Evolutionary conservation across 2,797 vertebrate species (phyloP).

Genomic region (Lycodopsis pacificus): DNA sequence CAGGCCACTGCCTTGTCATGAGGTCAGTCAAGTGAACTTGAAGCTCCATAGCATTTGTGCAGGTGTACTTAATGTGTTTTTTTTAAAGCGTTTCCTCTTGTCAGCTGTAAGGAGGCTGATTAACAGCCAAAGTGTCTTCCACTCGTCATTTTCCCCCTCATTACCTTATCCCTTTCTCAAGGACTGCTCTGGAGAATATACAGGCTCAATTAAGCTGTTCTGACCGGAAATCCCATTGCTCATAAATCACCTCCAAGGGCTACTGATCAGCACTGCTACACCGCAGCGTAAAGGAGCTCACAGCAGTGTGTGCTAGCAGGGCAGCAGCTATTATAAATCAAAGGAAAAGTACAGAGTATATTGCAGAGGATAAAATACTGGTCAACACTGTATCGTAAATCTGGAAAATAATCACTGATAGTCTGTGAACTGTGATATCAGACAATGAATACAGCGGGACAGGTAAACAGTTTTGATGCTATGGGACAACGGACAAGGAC

Average conservation of each 20-base stretch:
- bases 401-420: constrained; percentile 72
- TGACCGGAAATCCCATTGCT: constrained; percentile 81
- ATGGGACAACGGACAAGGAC: constrained; percentile 49
- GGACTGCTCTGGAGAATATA: constrained; percentile 81
- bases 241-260: constrained; percentile 84
- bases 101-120: constrained; percentile 71
- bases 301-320: constrained; percentile 54
- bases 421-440: constrained; percentile 55
- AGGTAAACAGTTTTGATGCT: constrained; percentile 66
- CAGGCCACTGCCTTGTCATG: constrained; percentile 39
- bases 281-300: constrained; percentile 46
- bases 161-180: constrained; percentile 83
- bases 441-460: constrained; percentile 61
- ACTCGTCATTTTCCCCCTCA: constrained; percentile 82
- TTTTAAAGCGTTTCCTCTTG: constrained; percentile 46
- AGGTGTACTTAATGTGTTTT: constrained; percentile 39
- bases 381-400: constrained; percentile 69
- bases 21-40: constrained; percentile 69
- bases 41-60: constrained; percentile 41
- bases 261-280: constrained; percentile 75
- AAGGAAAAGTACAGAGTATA: constrained; percentile 58
- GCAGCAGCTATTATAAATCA: constrained; percentile 78
- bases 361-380: constrained; percentile 72
- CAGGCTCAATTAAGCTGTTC: constrained; percentile 85
- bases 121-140: constrained; percentile 75